A percentile compares a stretch with the other conserved stretches of the same genome.
Evolutionary conservation across 2,113 vertebrate genomes (phyloP).

Genomic region (Passerina amoena): DNA sequence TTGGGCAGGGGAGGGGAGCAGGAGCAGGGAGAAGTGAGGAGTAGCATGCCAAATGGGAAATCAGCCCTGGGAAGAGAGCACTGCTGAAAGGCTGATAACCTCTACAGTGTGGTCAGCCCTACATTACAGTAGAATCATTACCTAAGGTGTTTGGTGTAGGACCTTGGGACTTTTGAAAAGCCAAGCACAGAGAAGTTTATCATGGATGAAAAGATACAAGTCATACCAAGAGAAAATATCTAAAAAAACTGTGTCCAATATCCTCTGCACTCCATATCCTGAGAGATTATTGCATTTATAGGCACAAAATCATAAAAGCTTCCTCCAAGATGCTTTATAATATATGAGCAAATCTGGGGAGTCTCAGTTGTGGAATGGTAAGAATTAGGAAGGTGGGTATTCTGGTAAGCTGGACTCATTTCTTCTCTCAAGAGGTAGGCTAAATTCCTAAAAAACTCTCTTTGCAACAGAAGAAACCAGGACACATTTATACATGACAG

Average conservation of each 20-base stretch:
- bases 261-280: background rate
- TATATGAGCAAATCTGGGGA: background rate
- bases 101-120: background rate
- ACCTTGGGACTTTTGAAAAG: background rate
- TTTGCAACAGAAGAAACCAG: background rate
- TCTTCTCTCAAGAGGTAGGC: background rate
- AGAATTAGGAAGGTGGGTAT: slow-evolving; percentile 23
- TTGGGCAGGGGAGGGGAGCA: background rate
- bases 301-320: background rate
- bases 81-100: background rate
- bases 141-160: background rate
- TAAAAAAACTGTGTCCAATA: background rate
- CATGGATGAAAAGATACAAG: background rate
- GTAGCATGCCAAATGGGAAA: background rate
- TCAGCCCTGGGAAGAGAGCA: background rate
- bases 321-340: slow-evolving; percentile 40
- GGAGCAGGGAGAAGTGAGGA: background rate
- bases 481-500: background rate
- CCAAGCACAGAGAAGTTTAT: background rate
- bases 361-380: slow-evolving; percentile 23
- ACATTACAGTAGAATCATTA: background rate
- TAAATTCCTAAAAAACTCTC: background rate
- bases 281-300: background rate
- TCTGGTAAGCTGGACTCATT: background rate
- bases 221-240: background rate